Percentiles rank a stretch among this genome's conserved stretches.
These are phyloP conservation scores for Thunnus albacares DNA, from an alignment of 2,797 vertebrate species.

Conservation along the genomic window DNA sequence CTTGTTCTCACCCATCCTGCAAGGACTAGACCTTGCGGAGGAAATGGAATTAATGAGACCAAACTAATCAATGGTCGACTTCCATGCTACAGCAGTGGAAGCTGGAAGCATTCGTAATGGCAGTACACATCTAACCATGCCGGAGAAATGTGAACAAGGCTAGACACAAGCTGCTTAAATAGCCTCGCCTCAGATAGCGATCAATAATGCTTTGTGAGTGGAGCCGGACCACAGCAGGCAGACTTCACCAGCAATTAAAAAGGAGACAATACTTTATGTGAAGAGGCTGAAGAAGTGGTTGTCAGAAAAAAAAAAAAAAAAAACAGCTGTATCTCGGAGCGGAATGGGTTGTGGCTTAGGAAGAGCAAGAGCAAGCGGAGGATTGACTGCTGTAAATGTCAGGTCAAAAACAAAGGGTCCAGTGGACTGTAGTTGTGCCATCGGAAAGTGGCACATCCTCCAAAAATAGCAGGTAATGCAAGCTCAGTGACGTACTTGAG, in stretches of 20 bases:
- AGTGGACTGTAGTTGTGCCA: background rate
- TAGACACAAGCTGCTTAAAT: slow-evolving; percentile 54
- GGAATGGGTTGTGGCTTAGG: background rate
- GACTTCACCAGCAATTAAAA: slow-evolving; percentile 67
- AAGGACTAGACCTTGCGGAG: slow-evolving; percentile 26
- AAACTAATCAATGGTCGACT: slow-evolving; percentile 63
- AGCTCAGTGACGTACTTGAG: background rate
- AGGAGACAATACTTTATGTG: slow-evolving; percentile 55
- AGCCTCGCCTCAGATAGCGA: slow-evolving; percentile 50
- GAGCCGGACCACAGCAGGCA: slow-evolving; percentile 48
- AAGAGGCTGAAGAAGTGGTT: slow-evolving; percentile 32
- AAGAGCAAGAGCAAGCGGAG: slow-evolving; percentile 14
- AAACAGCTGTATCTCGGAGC: background rate
- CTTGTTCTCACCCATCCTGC: slow-evolving; percentile 18
- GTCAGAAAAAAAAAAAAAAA: slow-evolving; percentile 8
- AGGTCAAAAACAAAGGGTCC: slow-evolving; percentile 37
- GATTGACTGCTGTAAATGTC: slow-evolving; percentile 53
- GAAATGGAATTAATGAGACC: slow-evolving; percentile 58
- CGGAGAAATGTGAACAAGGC: slow-evolving; percentile 47
- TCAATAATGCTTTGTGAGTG: slow-evolving; percentile 72
- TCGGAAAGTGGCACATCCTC: background rate
- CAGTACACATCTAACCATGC: slow-evolving; percentile 31
- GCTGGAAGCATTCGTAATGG: slow-evolving; percentile 49
- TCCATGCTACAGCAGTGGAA: slow-evolving; percentile 25
- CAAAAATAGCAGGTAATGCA: background rate